A percentile compares a stretch with the other conserved stretches of the same genome.
phyloP scores from a whole-genome alignment of 2,888 invertebrate species.

The Encarsia formosa region DNA sequence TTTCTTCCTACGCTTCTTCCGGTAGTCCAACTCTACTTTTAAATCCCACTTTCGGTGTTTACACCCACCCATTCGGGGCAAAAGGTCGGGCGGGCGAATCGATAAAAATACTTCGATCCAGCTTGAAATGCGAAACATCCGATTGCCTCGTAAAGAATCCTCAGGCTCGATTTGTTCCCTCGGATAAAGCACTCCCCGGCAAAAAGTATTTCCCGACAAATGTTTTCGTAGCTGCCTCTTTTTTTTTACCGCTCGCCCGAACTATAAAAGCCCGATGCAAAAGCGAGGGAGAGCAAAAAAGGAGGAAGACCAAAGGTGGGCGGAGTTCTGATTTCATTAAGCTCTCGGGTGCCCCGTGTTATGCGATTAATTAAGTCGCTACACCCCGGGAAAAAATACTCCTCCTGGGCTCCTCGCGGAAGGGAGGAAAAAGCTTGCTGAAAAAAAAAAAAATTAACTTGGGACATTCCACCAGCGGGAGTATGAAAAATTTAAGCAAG shows the following conservation, averaged over 20 bases:
- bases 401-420: neutral
- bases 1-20: no score
- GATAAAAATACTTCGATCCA: no score
- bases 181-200: slow-evolving; percentile 14
- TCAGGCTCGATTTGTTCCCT: no score
- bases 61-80: no score
- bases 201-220: slow-evolving; percentile 47
- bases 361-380: slow-evolving; percentile 53
- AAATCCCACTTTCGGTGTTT: no score
- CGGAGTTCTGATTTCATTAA: slow-evolving; percentile 52
- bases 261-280: slow-evolving; percentile 16
- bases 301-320: slow-evolving; percentile 28
- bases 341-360: slow-evolving; percentile 51
- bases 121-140: no score
- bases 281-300: neutral
- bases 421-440: slow-evolving; percentile 13
- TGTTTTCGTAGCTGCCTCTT: slow-evolving; percentile 45
- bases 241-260: slow-evolving; percentile 2
- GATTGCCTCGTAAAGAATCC: no score
- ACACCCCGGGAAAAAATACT: slow-evolving; percentile 19
- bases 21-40: no score
- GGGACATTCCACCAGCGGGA: slow-evolving; percentile 37
- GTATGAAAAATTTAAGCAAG: slow-evolving; percentile 8
- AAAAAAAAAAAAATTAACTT: slow-evolving; percentile 40
- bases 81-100: no score